Base-by-base conservation (phyloP, 1,140 invertebrate genomes). In the Protaetia brevitarsis region DNA sequence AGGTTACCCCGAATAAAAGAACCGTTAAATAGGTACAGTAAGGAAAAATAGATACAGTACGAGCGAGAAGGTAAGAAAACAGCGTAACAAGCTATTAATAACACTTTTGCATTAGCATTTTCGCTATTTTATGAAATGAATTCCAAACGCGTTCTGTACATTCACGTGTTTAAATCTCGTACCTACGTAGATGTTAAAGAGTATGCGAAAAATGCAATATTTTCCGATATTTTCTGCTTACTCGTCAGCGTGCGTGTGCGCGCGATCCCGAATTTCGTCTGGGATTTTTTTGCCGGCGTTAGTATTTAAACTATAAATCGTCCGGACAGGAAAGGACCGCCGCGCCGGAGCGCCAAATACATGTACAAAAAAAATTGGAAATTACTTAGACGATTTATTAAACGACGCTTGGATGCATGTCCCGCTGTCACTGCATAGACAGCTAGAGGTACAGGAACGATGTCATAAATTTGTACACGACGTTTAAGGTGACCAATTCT, bases 361-460 rank as follows among this genome's bases (percentile, higher is more conserved):
- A n/a, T n/a, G n/a, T n/a, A n/a, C n/a, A 45, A 51, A 51, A 51
- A 23, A 19, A 19, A 23, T 51, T 51, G 19, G 41, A 51, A 51
- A 51, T 51, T 51, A 51, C 41, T 51, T 19, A 51, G 41, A 51
- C 41, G 11, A 51, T 51, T 51, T 51, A 51, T 51, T 51, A 51
- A 51, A 51, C 41, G 11, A 4, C 41, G 11, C 41, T 19, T n/a
- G n/a, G n/a, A n/a, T n/a, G n/a, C n/a, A 51, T 23, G 41, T 51
- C 19, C 41, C n/a, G n/a, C n/a, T 51, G 41, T 51, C 41, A 51
- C 16, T 16, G 13, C 19, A 8, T 51, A 16, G 41, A 51, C 41
- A 51, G 41, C 41, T 51, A 51, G 19, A 51, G 41, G 41, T 51
- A 51, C 3, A 10, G n/a, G n/a, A n/a, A n/a, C n/a, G n/a, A n/a